Conservation (phyloP, 1,140 invertebrate species). For the Dendroctonus ponderosae region DNA sequence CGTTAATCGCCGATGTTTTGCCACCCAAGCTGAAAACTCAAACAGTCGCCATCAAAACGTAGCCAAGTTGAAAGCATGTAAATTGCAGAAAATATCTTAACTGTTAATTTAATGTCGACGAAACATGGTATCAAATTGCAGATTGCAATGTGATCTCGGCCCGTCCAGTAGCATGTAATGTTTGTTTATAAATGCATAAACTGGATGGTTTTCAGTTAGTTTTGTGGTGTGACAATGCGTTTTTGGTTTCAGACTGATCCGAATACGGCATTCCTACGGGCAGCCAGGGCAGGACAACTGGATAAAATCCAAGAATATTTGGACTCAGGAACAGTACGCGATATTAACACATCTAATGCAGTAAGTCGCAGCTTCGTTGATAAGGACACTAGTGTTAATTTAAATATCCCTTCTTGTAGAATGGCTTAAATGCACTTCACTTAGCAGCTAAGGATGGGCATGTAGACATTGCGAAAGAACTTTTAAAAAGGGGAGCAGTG, state of each 20-base stretch:
- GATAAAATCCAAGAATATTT: constrained; percentile 94
- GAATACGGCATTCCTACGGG: constrained; percentile 84
- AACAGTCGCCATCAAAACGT: no score
- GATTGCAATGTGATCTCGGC: no score
- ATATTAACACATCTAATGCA: constrained; percentile 98
- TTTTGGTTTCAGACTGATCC: constrained; percentile 70
- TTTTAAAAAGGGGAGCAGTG: constrained; percentile 84
- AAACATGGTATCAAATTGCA: no score
- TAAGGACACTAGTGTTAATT: background rate
- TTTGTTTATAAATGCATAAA: no score
- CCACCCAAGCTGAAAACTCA: no score
- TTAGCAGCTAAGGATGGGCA: constrained; percentile 98
- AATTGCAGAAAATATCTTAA: no score
- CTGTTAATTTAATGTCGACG: no score
- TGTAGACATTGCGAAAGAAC: constrained; percentile 87
- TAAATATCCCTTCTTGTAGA: constrained; percentile 59
- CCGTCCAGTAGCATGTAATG: no score
- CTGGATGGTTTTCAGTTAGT: no score
- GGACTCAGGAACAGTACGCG: constrained; percentile 79
- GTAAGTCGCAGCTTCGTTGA: constrained; percentile 74
- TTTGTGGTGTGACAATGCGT: background rate
- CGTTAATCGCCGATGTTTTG: no score
- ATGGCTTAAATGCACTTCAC: constrained; percentile 96
- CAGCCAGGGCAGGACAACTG: constrained; percentile 93
- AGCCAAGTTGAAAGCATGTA: no score